Base-by-base conservation (phyloP, 2,113 vertebrate genomes). In the Hippocampus guttulatus region DNA sequence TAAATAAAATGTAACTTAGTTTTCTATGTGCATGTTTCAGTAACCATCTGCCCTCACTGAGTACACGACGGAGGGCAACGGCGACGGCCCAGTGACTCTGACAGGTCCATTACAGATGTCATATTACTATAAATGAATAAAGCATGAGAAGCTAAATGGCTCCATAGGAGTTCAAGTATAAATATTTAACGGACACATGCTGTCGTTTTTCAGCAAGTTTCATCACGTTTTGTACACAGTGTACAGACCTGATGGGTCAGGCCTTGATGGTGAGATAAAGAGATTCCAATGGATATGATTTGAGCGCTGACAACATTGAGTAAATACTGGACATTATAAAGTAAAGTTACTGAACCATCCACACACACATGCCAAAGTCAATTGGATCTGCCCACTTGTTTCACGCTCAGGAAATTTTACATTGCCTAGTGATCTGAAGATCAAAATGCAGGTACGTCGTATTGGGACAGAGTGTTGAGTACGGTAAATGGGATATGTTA, bases 101-200 rank as follows among this genome's bases (percentile, higher is more conserved):
- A 64, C 63, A 64, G 40, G 63, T 64, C 63, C 40, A 64, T 64
- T 64, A 64, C 63, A 45, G 63, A 64, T 64, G 63, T 64, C 63
- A 64, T 64, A 64, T 64, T 64, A 64, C 40, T 64, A 11, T 43
- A 41, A 45, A 64, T 64, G 63, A 64, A 64, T 64, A 64, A 64
- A 21, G 14, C 21, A 64, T 64, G 63, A 64, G 63, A 64, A 25
- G 63, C 63, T 64, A 64, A 64, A 64, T 64, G 63, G 63, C 63
- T 64, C 40, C 63, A 64, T 45, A 64, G 63, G 63, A 64, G 63
- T 64, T 64, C 63, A 25, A 23, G 63, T 64, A 64, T 64, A 64
- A 64, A 64, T 64, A 64, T 64, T 64, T 64, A 23, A 64, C 45
- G 7, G 40, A 43, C 40, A 45, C 40, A 64, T 45, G 62, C 40